A percentile compares a stretch with the other conserved stretches of the same genome.
Conservation (phyloP, 2,113 vertebrate species). For the Lophura nycthemera region DNA sequence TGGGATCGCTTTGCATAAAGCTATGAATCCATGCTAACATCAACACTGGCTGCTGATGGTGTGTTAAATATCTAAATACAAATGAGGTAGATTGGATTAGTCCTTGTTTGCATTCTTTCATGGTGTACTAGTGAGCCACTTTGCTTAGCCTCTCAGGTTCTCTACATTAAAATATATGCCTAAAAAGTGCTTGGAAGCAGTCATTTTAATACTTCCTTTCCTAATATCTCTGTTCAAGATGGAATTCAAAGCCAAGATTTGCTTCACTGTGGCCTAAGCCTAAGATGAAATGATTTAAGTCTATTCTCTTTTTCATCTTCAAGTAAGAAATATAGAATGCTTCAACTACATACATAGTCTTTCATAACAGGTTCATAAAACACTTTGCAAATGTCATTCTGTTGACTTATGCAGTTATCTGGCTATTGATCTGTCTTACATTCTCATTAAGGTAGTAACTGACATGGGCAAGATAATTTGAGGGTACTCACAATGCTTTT, state of each 20-base stretch:
- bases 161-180: neutral
- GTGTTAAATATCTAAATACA: neutral
- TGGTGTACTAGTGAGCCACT: neutral
- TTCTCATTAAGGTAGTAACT: neutral
- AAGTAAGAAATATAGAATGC: neutral
- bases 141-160: neutral
- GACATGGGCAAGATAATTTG: neutral
- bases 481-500: neutral
- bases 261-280: neutral
- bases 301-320: neutral
- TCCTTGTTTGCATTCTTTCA: neutral
- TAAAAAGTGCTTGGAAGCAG: neutral
- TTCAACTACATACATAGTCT: neutral
- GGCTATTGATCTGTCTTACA: neutral
- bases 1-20: neutral
- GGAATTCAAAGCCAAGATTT: neutral
- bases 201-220: neutral
- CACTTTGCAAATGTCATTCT: neutral
- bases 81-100: neutral
- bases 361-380: neutral
- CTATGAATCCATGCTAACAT: neutral
- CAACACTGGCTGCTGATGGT: neutral
- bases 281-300: neutral
- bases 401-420: neutral
- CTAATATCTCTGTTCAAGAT: neutral